phyloP scores from a whole-genome alignment of 2,888 invertebrate species.

The Agrochola litura region DNA sequence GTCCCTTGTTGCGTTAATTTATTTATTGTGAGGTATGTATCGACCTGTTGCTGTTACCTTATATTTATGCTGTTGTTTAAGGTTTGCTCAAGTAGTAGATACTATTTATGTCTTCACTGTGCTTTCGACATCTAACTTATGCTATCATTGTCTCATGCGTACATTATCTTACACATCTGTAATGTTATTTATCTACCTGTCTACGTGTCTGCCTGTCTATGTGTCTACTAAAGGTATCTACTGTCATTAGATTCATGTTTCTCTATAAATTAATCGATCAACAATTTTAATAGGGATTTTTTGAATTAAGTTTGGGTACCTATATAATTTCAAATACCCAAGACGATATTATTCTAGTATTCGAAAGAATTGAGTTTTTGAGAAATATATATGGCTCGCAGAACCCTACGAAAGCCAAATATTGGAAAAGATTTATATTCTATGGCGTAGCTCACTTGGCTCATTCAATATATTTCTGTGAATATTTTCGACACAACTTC shows the following conservation, averaged over 20 bases:
- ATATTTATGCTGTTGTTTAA: slow-evolving; percentile 53
- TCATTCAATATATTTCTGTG: not conserved
- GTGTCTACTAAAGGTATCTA: not conserved
- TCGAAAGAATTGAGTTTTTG: not conserved
- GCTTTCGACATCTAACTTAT: slow-evolving; percentile 42
- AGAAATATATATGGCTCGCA: not conserved
- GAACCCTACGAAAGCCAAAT: not conserved
- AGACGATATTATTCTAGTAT: not conserved
- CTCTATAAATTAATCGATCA: not conserved
- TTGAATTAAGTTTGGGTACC: not conserved
- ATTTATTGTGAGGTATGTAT: slow-evolving; percentile 72
- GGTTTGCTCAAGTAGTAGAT: slow-evolving; percentile 56
- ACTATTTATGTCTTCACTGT: slow-evolving; percentile 34
- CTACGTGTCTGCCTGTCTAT: too few relatives aligned
- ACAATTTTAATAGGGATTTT: not conserved
- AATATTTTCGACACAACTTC: slow-evolving; percentile 6
- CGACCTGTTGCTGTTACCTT: slow-evolving; percentile 52
- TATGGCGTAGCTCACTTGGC: not conserved
- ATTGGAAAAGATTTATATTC: not conserved
- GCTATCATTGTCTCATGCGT: slow-evolving; percentile 28
- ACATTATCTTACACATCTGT: slow-evolving; percentile 13
- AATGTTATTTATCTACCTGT: not conserved
- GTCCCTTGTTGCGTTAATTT: slow-evolving; percentile 67
- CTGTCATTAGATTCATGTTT: not conserved
- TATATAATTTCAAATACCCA: not conserved